A percentile compares a stretch with the other conserved stretches of the same genome.
Evolutionary conservation across 2,113 vertebrate species (phyloP).

Genomic region (Centropus unirufus): DNA sequence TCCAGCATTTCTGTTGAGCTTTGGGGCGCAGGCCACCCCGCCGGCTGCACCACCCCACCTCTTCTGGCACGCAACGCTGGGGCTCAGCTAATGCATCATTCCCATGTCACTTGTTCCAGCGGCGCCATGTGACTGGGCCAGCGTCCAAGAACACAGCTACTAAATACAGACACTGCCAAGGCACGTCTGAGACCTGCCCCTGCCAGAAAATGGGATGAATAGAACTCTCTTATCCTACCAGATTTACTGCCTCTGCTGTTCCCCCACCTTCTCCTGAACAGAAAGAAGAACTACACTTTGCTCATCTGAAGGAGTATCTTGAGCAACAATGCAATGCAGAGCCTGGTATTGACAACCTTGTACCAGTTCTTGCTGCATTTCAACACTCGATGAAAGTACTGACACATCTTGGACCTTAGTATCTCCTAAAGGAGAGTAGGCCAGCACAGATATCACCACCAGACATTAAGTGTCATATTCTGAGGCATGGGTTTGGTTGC

Average conservation of each 20-base stretch:
- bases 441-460: background rate
- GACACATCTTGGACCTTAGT: background rate
- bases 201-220: constrained; percentile 9
- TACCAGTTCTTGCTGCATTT: background rate
- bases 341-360: background rate
- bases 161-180: constrained; percentile 52
- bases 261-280: background rate
- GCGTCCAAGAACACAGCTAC: constrained; percentile 40
- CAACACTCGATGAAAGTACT: background rate
- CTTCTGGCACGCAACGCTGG: rapidly evolving
- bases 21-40: rapidly evolving
- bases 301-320: background rate
- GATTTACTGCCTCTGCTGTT: background rate
- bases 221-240: background rate
- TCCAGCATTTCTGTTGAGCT: rapidly evolving
- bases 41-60: background rate
- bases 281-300: background rate
- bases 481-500: background rate
- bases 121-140: constrained; percentile 34
- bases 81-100: background rate
- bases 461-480: background rate
- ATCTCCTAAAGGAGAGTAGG: background rate
- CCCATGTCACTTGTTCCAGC: constrained; percentile 56
- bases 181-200: constrained; percentile 33
- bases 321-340: background rate